phyloP scores from a whole-genome alignment of 2,888 invertebrate species.

The Leptopilina drosophilae region DNA sequence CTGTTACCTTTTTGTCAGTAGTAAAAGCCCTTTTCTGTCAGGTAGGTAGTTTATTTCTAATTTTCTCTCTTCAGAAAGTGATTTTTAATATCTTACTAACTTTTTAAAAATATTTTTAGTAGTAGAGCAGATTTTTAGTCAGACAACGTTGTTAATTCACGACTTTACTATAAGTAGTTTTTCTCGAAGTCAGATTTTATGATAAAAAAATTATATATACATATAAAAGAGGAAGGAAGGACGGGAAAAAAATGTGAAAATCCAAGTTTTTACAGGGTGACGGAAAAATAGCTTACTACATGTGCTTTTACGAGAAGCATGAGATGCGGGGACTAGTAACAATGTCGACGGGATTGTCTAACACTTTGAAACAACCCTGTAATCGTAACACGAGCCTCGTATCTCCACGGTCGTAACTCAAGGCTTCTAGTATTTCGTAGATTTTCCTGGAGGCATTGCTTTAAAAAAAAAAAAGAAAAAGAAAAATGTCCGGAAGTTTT shows the following conservation, averaged over 20 bases:
- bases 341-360: slow-evolving; percentile 16
- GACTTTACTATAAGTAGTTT: no score
- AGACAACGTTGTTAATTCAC: no score
- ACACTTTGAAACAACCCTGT: slow-evolving; percentile 34
- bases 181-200: no score
- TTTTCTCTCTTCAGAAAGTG: no score
- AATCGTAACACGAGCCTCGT: slow-evolving; percentile 28
- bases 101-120: no score
- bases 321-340: slow-evolving; percentile 13
- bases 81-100: no score
- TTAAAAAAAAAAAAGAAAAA: background rate
- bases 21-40: no score
- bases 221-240: no score
- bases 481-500: slow-evolving; percentile 3
- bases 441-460: slow-evolving; percentile 30
- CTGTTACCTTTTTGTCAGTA: no score
- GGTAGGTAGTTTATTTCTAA: no score
- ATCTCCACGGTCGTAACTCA: slow-evolving; percentile 16
- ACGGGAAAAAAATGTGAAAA: background rate
- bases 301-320: slow-evolving; percentile 27
- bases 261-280: slow-evolving; percentile 5
- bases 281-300: slow-evolving; percentile 9
- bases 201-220: background rate
- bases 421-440: slow-evolving; percentile 30
- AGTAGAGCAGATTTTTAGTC: no score